Evolutionary conservation across 2,113 vertebrate genomes (phyloP), one percentile per base, ranked within the genome.

Genomic region (Conger conger): DNA sequence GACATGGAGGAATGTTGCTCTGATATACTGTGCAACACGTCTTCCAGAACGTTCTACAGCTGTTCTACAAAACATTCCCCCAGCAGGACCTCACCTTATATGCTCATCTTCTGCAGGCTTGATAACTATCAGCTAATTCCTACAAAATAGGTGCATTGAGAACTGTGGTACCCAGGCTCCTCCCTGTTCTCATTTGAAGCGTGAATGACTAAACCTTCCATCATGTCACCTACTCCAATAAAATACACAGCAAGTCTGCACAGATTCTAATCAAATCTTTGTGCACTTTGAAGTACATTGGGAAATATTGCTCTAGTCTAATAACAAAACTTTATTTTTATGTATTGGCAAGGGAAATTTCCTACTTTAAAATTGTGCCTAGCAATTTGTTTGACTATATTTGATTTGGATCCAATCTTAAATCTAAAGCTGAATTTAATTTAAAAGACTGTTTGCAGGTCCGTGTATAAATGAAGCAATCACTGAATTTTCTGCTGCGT

Each of bases 71-170:
- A 0, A 13, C 45, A 9, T 13, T 42, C 40, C 4, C 9, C 4
- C 40, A 6, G 40, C 9, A 9, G 40, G 9, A 42, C 45, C 45
- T 50, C 45, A 50, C 11, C 45, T 50, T 13, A 50, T 50, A 50
- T 50, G 9, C 82, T 90, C 85, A 85, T 93, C 92, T 94, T 94
- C 94, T 93, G 93, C 93, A 93, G 91, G 91, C 89, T 83, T 50
- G 45, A 15, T 13, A 11, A 50, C 15, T 50, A 50, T 1, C 88
- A 89, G 85, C 90, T 88, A 86, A 82, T 86, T 86, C 85, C 87
- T 87, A 86, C 91, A 86, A 82, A 88, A 84, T 81, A 37, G 80
- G 85, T 90, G 86, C 83, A 86, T 83, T 79, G 86, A 89, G 89
- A 88, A 83, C 81, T 84, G 54, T 57, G 18, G 15, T 27, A 63